These are phyloP conservation scores for Darevskia nairensis DNA, from an alignment of 2,797 vertebrate species.

Conservation along the genomic window DNA sequence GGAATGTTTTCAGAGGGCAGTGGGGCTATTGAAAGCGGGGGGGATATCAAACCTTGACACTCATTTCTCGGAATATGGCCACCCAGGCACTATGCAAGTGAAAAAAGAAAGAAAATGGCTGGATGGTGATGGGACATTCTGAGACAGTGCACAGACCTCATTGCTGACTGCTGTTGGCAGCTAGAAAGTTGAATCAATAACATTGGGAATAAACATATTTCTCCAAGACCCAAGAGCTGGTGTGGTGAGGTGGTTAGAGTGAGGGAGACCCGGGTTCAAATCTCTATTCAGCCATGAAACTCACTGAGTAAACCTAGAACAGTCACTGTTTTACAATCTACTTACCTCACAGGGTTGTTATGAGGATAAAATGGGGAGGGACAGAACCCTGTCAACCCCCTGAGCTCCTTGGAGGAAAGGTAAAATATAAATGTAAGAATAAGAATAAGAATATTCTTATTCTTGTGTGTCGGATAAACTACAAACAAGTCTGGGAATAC, in stretches of 20 bases:
- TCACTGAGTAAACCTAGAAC: too few species aligned
- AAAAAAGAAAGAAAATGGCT: background rate
- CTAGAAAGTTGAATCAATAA: background rate
- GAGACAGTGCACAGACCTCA: background rate
- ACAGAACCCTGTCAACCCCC: too few species aligned
- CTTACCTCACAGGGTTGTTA: too few species aligned
- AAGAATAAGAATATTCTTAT: too few species aligned
- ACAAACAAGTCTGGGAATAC: background rate
- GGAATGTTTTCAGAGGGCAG: slow-evolving; percentile 30
- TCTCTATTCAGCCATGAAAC: too few species aligned
- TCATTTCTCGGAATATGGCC: slow-evolving; percentile 25
- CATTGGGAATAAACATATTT: background rate
- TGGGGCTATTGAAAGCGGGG: background rate
- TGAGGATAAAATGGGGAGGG: too few species aligned
- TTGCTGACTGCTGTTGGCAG: background rate
- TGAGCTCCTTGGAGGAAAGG: too few species aligned
- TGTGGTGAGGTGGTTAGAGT: too few species aligned
- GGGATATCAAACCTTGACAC: slow-evolving; percentile 10
- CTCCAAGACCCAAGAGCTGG: too few species aligned
- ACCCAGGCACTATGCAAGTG: background rate
- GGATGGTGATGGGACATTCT: slow-evolving; percentile 1
- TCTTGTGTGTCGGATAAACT: background rate
- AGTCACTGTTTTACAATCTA: too few species aligned
- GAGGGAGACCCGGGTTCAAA: too few species aligned
- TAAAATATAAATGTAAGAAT: too few species aligned